Percentiles rank a stretch among this genome's conserved stretches.
Conservation (phyloP, 2,888 invertebrate genomes). For the Sisyra terminalis region DNA sequence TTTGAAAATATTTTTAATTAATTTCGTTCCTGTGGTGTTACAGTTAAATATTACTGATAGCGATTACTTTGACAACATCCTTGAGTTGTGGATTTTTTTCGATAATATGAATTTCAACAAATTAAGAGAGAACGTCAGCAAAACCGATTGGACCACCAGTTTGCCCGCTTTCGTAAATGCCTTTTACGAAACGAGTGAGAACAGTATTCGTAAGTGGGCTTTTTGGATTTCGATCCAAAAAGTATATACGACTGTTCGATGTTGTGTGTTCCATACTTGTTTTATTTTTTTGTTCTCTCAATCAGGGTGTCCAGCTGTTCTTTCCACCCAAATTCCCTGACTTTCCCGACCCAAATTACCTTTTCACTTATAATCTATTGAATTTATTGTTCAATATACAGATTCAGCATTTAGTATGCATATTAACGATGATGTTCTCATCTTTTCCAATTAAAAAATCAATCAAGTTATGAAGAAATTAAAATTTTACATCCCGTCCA, state of each 20-base stretch:
- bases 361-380: no score
- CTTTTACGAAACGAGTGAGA: slow-evolving; percentile 33
- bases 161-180: slow-evolving; percentile 34
- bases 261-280: slow-evolving; percentile 1
- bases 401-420: no score
- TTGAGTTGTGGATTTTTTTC: slow-evolving; percentile 31
- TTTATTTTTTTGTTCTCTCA: slow-evolving; percentile 1
- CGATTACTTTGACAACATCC: slow-evolving; percentile 29
- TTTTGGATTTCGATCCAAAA: slow-evolving; percentile 1
- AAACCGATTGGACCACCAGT: slow-evolving; percentile 33
- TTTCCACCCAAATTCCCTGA: no score
- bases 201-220: slow-evolving; percentile 33
- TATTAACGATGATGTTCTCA: no score
- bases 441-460: no score
- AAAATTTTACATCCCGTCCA: no score
- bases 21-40: slow-evolving; percentile 2
- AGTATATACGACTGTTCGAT: neutral
- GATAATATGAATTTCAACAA: slow-evolving; percentile 31
- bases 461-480: no score
- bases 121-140: slow-evolving; percentile 31
- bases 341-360: no score
- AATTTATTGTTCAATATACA: no score
- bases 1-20: neutral
- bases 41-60: slow-evolving; percentile 26
- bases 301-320: no score